phyloP scores from a whole-genome alignment of 1,140 invertebrate species.

The Pseudoatta argentina region DNA sequence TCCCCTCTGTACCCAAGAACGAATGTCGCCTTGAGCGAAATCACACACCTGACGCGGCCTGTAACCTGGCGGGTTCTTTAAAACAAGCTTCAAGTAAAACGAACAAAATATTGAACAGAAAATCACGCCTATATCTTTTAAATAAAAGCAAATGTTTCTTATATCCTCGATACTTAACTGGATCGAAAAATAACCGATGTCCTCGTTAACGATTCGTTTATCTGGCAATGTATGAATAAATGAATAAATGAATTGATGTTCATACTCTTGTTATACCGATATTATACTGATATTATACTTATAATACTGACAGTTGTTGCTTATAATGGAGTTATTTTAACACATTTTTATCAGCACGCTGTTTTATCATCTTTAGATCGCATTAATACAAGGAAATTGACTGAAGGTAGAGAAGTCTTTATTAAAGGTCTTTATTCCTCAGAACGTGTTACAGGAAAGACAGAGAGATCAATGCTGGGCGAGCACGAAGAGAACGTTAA shows the following conservation, averaged over 20 bases:
- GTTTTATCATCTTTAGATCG: neutral
- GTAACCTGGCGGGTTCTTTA: slow-evolving; percentile 19
- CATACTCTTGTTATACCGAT: neutral
- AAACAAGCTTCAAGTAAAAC: slow-evolving; percentile 19
- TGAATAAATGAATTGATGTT: neutral
- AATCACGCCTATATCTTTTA: neutral
- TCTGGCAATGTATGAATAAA: neutral
- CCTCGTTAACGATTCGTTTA: neutral
- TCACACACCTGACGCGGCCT: slow-evolving; percentile 68
- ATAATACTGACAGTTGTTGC: neutral
- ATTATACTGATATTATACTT: neutral
- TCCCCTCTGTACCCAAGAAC: slow-evolving; percentile 66
- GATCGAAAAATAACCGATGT: neutral
- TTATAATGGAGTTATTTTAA: neutral
- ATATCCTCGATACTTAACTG: neutral
- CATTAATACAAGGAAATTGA: neutral
- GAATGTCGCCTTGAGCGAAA: slow-evolving; percentile 71
- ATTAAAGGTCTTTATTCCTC: neutral
- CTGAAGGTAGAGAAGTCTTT: slow-evolving; percentile 3
- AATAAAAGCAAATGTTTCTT: slow-evolving; percentile 61
- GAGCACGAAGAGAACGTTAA: neutral
- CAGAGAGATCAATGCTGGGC: slow-evolving; percentile 16
- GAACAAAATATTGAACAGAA: neutral
- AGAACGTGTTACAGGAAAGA: neutral
- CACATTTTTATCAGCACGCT: neutral